These are phyloP conservation scores for Epicauta chinensis DNA, from an alignment of 1,140 invertebrate species.

Conservation along the genomic window DNA sequence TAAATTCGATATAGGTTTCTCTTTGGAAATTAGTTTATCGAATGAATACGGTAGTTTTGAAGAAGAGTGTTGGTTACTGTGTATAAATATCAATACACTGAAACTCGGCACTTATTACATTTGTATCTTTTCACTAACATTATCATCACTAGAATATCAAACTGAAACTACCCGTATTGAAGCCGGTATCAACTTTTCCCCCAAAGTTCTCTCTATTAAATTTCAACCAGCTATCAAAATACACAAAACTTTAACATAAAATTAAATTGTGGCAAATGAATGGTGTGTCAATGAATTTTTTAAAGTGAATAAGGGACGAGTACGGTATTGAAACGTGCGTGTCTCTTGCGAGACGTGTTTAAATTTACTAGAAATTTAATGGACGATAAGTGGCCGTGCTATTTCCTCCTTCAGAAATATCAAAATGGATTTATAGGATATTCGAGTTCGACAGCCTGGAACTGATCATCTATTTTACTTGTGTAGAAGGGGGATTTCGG, in stretches of 20 bases:
- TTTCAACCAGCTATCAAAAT: not conserved
- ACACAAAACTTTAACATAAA: not conserved
- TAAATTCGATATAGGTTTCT: no score
- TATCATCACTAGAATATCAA: slow-evolving; percentile 2
- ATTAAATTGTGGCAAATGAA: slow-evolving; percentile 11
- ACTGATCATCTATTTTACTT: slow-evolving; percentile 21
- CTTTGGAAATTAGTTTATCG: no score
- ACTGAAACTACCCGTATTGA: no score
- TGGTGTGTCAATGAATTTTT: slow-evolving; percentile 1
- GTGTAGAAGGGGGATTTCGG: no score
- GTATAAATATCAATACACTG: slow-evolving; percentile 16
- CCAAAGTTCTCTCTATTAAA: not conserved
- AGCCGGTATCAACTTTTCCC: no score
- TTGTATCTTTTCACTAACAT: slow-evolving; percentile 15
- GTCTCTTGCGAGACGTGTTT: slow-evolving; percentile 5
- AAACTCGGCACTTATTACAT: slow-evolving; percentile 17
- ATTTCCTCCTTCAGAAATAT: slow-evolving; percentile 28
- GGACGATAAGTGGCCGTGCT: slow-evolving; percentile 31
- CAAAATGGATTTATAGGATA: slow-evolving; percentile 30
- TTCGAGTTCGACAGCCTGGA: slow-evolving; percentile 26
- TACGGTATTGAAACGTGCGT: no score
- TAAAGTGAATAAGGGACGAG: no score
- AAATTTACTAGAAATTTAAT: slow-evolving; percentile 26
- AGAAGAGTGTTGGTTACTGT: no score
- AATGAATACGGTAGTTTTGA: no score